A percentile compares a stretch with the other conserved stretches of the same genome.
phyloP scores from a whole-genome alignment of 2,888 invertebrate genomes.

The Sarcophaga variegata region DNA sequence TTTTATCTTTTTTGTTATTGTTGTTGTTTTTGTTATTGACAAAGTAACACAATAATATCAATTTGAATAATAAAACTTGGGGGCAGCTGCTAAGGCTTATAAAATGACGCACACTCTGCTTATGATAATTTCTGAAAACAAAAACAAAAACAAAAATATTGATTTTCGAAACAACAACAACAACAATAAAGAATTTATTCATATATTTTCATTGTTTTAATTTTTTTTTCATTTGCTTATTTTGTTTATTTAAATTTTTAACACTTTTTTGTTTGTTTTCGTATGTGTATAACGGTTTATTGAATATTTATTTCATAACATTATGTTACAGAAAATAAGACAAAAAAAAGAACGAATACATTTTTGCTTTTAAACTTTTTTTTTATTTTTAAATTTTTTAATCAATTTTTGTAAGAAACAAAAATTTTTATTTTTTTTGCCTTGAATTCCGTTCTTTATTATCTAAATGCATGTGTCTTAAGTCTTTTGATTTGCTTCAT shows the following conservation, averaged over 20 bases:
- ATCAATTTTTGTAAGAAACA: neutral
- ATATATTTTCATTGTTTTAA: slow-evolving; percentile 16
- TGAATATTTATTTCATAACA: neutral
- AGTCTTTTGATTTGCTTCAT: slow-evolving; percentile 63
- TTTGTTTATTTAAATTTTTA: slow-evolving; percentile 8
- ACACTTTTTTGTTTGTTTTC: neutral
- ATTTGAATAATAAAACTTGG: slow-evolving; percentile 6
- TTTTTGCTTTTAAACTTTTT: neutral
- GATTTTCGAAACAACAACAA: slow-evolving; percentile 20
- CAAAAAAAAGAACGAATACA: neutral
- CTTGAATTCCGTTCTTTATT: neutral
- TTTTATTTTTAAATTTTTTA: slow-evolving; percentile 6
- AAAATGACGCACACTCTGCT: neutral
- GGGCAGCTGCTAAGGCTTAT: slow-evolving; percentile 29
- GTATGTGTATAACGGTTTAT: neutral
- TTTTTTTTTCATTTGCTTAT: neutral
- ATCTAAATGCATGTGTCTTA: slow-evolving; percentile 30
- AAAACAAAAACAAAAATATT: neutral
- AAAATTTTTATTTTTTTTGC: neutral
- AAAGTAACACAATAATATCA: slow-evolving; percentile 39
- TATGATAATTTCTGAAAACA: slow-evolving; percentile 27
- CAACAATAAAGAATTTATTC: slow-evolving; percentile 18
- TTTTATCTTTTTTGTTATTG: slow-evolving; percentile 10
- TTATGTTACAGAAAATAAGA: neutral
- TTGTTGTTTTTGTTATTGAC: neutral